phyloP scores from a whole-genome alignment of 53 echinoderm and acorn worm species.

The Echinarachnius parma region DNA sequence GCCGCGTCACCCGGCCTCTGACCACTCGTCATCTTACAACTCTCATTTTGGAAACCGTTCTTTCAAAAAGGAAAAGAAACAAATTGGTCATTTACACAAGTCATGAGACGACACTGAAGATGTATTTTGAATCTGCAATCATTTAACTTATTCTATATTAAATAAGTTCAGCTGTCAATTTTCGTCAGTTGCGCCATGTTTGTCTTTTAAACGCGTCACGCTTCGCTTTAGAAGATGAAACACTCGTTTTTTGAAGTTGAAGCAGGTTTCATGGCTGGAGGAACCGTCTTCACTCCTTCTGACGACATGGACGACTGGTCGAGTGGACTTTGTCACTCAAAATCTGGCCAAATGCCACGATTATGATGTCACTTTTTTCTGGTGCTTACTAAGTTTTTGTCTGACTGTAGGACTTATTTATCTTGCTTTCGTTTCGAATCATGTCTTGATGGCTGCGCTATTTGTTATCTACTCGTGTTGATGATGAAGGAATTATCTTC shows the following conservation, averaged over 20 bases:
- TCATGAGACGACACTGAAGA: background rate
- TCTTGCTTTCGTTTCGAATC: background rate
- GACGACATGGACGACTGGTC: conserved; percentile 29
- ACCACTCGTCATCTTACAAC: conserved; percentile 19
- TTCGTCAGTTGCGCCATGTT: too few species aligned
- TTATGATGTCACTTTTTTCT: too few species aligned
- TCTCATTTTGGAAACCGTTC: background rate
- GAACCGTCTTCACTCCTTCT: too few species aligned
- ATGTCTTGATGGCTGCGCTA: background rate
- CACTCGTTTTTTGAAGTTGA: too few species aligned
- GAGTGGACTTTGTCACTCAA: conserved; percentile 28
- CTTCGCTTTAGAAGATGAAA: conserved; percentile 4
- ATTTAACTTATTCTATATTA: too few species aligned
- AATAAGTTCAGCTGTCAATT: too few species aligned
- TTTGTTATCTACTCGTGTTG: background rate
- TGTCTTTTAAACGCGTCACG: conserved; percentile 6
- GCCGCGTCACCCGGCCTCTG: conserved; percentile 7
- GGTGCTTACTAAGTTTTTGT: background rate
- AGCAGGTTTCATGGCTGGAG: too few species aligned
- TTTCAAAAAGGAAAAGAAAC: background rate
- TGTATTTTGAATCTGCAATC: too few species aligned
- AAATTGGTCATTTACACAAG: background rate
- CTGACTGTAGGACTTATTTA: background rate
- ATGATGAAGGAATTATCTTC: too few species aligned
- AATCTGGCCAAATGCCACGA: too few species aligned